phyloP scores from a whole-genome alignment of 2,113 vertebrate species.

The Ictalurus furcatus region DNA sequence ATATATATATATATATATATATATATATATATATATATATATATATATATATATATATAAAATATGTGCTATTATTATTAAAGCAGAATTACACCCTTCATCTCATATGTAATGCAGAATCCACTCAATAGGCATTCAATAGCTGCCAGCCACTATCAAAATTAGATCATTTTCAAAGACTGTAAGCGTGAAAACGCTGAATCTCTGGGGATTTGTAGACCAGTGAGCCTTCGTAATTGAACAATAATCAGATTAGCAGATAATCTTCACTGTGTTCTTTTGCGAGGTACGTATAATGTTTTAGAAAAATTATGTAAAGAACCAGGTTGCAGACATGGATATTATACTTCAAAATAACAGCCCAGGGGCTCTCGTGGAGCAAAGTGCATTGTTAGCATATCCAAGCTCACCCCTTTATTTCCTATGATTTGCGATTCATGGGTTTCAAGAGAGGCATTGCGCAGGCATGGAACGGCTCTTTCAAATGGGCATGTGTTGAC shows the following conservation, averaged over 20 bases:
- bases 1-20: too few relatives aligned
- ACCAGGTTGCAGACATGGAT: slow-evolving; percentile 63
- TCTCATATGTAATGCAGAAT: slow-evolving; percentile 56
- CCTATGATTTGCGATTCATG: slow-evolving; percentile 66
- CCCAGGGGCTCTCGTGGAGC: slow-evolving; percentile 43
- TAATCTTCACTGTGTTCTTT: slow-evolving; percentile 64
- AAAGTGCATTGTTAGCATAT: slow-evolving; percentile 60
- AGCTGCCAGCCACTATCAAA: slow-evolving; percentile 58
- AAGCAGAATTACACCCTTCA: slow-evolving; percentile 57
- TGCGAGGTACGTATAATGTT: slow-evolving; percentile 55
- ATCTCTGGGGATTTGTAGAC: slow-evolving; percentile 57
- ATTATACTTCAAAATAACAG: slow-evolving; percentile 58
- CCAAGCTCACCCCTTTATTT: slow-evolving; percentile 60
- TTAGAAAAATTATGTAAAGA: slow-evolving; percentile 61
- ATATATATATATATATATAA: slow-evolving; percentile 16
- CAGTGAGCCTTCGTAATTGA: slow-evolving; percentile 61
- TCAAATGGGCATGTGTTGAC: slow-evolving; percentile 66
- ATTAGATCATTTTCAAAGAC: slow-evolving; percentile 44
- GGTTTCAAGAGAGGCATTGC: slow-evolving; percentile 61
- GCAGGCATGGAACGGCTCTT: slow-evolving; percentile 57
- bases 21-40: too few relatives aligned
- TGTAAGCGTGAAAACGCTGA: slow-evolving; percentile 50
- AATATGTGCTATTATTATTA: slow-evolving; percentile 44
- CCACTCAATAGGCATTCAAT: slow-evolving; percentile 54
- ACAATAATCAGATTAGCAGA: slow-evolving; percentile 71